Percentiles rank a stretch among this genome's conserved stretches.
Conservation (phyloP, 1,140 invertebrate genomes). For the Heterodera schachtii region DNA sequence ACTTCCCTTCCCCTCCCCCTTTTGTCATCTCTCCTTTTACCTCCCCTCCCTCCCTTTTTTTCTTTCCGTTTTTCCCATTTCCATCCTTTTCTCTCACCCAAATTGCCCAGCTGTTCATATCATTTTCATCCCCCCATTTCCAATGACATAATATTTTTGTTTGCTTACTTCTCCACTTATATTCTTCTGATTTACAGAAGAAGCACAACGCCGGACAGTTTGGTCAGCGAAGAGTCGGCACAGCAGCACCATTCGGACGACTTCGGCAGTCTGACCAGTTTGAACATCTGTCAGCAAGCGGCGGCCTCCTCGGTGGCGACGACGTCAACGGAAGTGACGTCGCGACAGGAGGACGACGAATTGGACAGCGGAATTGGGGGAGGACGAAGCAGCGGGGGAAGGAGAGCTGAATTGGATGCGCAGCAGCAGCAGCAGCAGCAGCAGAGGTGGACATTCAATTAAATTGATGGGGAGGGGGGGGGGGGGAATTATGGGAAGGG, state of each 20-base stretch:
- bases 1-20: neutral
- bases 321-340: neutral
- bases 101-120: neutral
- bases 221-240: constrained; percentile 23
- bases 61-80: too few species aligned
- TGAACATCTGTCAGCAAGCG: constrained; percentile 43
- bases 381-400: constrained; percentile 15
- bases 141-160: neutral
- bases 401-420: neutral
- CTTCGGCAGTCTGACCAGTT: constrained; percentile 52
- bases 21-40: too few species aligned
- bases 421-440: constrained; percentile 5
- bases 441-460: neutral
- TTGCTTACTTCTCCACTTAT: constrained; percentile 25
- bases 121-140: neutral
- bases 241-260: constrained; percentile 16
- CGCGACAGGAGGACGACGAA: constrained; percentile 50
- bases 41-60: too few species aligned
- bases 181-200: constrained; percentile 39
- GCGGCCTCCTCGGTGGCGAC: neutral
- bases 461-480: neutral
- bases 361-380: constrained; percentile 57
- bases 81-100: too few species aligned
- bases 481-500: neutral
- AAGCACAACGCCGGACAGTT: constrained; percentile 53